Percentiles rank a stretch among this genome's conserved stretches.
Conservation (phyloP, 2,888 invertebrate species). For the Idaea biselata region DNA sequence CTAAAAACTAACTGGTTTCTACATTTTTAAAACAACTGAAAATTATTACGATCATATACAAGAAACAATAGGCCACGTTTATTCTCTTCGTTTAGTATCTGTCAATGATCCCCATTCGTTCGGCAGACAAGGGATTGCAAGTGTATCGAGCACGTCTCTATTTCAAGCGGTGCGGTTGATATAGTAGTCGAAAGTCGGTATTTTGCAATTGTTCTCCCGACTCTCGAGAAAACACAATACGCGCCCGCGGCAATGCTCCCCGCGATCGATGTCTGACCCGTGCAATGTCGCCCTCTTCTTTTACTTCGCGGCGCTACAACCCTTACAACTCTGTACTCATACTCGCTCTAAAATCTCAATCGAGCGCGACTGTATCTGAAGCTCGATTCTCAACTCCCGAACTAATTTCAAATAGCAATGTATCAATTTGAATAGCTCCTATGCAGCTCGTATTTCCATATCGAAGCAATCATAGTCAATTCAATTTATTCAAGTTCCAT, state of each 20-base stretch:
- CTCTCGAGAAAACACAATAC: constrained; percentile 41
- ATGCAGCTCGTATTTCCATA: constrained; percentile 50
- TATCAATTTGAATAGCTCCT: constrained; percentile 34
- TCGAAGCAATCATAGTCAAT: constrained; percentile 60
- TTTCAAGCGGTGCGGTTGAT: constrained; percentile 22
- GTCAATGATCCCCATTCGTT: constrained; percentile 32
- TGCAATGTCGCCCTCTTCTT: constrained; percentile 60
- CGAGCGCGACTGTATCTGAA: neutral
- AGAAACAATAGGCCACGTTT: neutral
- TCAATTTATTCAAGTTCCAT: constrained; percentile 67
- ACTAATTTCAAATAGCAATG: constrained; percentile 33
- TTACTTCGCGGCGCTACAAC: constrained; percentile 37
- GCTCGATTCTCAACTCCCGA: constrained; percentile 45
- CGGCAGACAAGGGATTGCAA: constrained; percentile 21
- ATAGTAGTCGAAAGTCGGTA: constrained; percentile 32
- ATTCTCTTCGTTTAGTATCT: constrained; percentile 22
- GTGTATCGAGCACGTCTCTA: constrained; percentile 29
- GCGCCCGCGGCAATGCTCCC: constrained; percentile 65
- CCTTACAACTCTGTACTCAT: neutral
- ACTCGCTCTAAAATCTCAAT: neutral
- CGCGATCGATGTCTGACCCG: constrained; percentile 73
- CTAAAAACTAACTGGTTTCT: no score
- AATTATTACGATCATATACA: neutral
- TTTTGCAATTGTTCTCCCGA: constrained; percentile 48
- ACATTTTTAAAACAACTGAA: neutral